Evolutionary conservation across 2,888 invertebrate species (phyloP), one percentile per base, ranked within the genome.

Genomic region (Drosophila nigricruria): DNA sequence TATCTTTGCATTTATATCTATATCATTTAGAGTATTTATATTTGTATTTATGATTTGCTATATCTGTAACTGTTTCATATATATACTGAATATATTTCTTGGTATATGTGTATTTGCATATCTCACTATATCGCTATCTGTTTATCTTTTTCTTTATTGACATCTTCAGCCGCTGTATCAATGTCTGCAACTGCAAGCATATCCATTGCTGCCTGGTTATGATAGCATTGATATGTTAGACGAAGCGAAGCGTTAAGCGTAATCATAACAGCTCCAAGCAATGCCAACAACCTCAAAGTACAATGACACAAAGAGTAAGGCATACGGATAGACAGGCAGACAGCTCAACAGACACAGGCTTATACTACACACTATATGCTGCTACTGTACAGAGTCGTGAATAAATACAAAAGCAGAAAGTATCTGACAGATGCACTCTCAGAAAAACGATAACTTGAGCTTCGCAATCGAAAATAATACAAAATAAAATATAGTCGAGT

Each of bases 331-430:
- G 34, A 63, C 30, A 30, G 30, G n/a, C 49, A 20, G n/a, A 52
- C 36, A 45, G 20, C 10, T 18, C 20, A 16, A 14, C 23, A 36
- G 1, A 38, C 30, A 45, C 12, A 38, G n/a, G 60, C 66, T 36
- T 43, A 60, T 38, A 2, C n/a, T 5, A 16, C 18, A 43, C 6
- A 20, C 27, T 49, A 36, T 61, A n/a, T 58, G 42, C 47, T 23
- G 62, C 70, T 64, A 49, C 66, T 45, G 47, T 50, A n/a, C 49
- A 59, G 62, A 54, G 70, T 57, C 62, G 59, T 70, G 80, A 85
- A 85, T 70, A 73, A 75, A 75, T 66, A 75, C 74, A 71, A 72
- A 52, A 47, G 38, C 57, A 67, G 49, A 59, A 67, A 61, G 79
- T 58, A 67, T 69, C 68, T 75, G 57, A 43, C 49, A 50, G 63